Evolutionary conservation across 2,797 vertebrate species (phyloP).

Genomic region (Neosilurus hyrtlii): DNA sequence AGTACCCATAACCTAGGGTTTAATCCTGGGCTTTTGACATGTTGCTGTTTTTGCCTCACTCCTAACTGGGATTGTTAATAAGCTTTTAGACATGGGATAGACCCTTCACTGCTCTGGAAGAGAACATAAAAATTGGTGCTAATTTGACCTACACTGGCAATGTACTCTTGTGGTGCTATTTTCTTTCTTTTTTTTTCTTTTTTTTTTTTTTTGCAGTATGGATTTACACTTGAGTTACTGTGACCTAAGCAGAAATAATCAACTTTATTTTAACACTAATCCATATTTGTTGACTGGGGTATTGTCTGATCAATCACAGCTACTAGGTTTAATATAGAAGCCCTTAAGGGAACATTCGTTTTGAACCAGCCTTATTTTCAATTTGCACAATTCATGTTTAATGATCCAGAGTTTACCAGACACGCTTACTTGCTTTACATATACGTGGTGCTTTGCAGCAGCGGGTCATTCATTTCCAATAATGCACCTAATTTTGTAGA

Average conservation of each 20-base stretch:
- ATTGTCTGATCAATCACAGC: conserved; percentile 52
- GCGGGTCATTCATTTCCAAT: background rate
- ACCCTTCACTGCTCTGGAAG: conserved; percentile 22
- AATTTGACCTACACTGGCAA: conserved; percentile 53
- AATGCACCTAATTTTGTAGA: conserved; percentile 7
- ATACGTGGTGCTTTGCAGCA: conserved; percentile 1
- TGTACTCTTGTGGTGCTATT: conserved; percentile 58
- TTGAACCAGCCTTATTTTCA: conserved; percentile 44
- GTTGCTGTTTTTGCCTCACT: conserved; percentile 23
- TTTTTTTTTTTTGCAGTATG: conserved; percentile 45
- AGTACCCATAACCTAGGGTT: background rate
- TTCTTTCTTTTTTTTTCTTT: conserved; percentile 22
- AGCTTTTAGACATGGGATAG: conserved; percentile 25
- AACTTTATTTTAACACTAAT: conserved; percentile 61
- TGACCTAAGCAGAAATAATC: conserved; percentile 53
- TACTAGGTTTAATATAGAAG: conserved; percentile 38
- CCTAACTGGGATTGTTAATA: conserved; percentile 24
- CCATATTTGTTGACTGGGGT: conserved; percentile 35
- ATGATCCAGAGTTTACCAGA: conserved; percentile 20
- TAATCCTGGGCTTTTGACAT: background rate
- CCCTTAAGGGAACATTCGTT: conserved; percentile 28
- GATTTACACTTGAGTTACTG: conserved; percentile 63
- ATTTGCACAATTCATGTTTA: conserved; percentile 59
- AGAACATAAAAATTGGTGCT: conserved; percentile 57
- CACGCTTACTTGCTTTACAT: conserved; percentile 12